Conservation (phyloP, 2,797 vertebrate species). For the Zalophus californianus region DNA sequence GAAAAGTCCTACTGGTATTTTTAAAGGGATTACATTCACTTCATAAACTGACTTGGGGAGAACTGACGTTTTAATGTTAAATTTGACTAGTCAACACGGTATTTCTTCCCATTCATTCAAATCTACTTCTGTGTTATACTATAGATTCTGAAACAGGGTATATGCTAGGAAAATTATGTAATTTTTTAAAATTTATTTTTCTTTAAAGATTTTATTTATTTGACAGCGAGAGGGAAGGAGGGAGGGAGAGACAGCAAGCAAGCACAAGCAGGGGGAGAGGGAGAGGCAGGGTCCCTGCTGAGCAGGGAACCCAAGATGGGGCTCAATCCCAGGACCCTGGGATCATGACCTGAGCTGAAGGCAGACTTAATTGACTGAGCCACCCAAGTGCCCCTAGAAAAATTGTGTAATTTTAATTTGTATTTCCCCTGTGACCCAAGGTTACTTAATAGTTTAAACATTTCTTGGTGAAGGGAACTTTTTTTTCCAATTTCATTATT, state of each 20-base stretch:
- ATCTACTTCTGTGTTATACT: neutral
- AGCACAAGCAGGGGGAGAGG: neutral
- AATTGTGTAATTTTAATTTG: neutral
- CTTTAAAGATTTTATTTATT: neutral
- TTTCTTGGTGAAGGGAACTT: neutral
- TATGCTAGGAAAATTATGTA: constrained; percentile 7
- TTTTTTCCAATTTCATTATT: neutral
- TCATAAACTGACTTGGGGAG: neutral
- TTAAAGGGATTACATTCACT: neutral
- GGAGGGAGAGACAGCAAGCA: too few species aligned
- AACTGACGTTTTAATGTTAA: constrained; percentile 29
- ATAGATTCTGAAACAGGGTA: neutral
- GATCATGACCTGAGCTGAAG: neutral
- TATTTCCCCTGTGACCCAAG: neutral
- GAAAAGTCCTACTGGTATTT: neutral
- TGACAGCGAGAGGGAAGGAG: neutral
- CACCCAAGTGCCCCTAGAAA: neutral
- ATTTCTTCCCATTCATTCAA: neutral
- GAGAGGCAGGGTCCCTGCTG: neutral
- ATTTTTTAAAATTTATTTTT: too few species aligned
- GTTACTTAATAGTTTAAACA: constrained; percentile 3
- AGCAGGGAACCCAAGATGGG: neutral
- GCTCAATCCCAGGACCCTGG: too few species aligned
- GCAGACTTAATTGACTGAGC: neutral
- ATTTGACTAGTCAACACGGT: neutral